Evolutionary conservation across 1,140 invertebrate genomes (phyloP).

Genomic region (Caenorhabditis remanei): DNA sequence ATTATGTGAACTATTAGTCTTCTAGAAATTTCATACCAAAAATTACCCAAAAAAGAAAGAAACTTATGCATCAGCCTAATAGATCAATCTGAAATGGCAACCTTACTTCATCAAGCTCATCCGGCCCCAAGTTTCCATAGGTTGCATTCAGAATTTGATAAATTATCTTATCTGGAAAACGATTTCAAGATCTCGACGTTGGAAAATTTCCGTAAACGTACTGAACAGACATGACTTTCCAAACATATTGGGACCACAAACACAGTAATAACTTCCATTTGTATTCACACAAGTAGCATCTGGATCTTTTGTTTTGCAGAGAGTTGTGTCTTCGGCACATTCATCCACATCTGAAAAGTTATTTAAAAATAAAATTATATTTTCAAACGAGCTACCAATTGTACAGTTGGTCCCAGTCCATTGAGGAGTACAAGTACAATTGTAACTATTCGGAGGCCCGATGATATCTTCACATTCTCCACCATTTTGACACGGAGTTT

Average conservation of each 20-base stretch:
- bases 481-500: slow-evolving; percentile 24
- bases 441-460: slow-evolving; percentile 33
- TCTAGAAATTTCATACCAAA: too few relatives aligned
- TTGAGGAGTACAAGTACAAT: slow-evolving; percentile 34
- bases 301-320: slow-evolving; percentile 35
- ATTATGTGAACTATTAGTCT: too few relatives aligned
- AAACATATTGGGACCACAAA: slow-evolving; percentile 39
- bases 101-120: slow-evolving; percentile 30
- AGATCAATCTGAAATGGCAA: background rate
- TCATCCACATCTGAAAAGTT: slow-evolving; percentile 1
- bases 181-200: too few relatives aligned
- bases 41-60: too few relatives aligned
- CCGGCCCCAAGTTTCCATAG: slow-evolving; percentile 24
- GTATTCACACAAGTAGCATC: slow-evolving; percentile 33
- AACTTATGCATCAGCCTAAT: too few relatives aligned
- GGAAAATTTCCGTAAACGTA: background rate
- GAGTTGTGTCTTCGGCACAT: slow-evolving; percentile 33
- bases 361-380: background rate
- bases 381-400: background rate
- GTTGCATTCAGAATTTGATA: slow-evolving; percentile 48
- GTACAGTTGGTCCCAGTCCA: slow-evolving; percentile 27
- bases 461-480: slow-evolving; percentile 49
- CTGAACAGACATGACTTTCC: slow-evolving; percentile 38
- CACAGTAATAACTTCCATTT: slow-evolving; percentile 52
- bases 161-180: slow-evolving; percentile 17